phyloP scores from a whole-genome alignment of 2,888 invertebrate species.

The Mesorhabditis sp. region DNA sequence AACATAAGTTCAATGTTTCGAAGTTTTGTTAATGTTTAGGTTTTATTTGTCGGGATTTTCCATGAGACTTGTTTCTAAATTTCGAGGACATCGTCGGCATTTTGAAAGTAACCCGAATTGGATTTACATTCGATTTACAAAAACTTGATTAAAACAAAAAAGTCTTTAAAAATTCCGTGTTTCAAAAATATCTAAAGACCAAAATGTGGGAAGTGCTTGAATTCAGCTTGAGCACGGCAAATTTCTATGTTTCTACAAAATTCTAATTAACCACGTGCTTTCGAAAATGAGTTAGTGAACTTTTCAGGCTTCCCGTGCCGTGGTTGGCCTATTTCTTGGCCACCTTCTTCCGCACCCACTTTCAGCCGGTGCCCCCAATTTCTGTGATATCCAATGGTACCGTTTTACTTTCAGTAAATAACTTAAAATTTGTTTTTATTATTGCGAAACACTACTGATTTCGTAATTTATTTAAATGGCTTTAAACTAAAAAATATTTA shows the following conservation, averaged over 20 bases:
- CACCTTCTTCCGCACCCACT: slow-evolving; percentile 64
- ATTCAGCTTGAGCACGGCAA: background rate
- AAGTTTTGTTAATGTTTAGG: too few relatives aligned
- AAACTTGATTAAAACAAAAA: too few relatives aligned
- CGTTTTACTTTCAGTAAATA: slow-evolving; percentile 22
- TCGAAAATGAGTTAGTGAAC: slow-evolving; percentile 1
- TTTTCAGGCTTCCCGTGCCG: slow-evolving; percentile 76
- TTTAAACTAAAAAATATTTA: background rate
- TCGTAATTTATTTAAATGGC: background rate
- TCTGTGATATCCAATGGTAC: slow-evolving; percentile 36
- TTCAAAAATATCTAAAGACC: too few relatives aligned
- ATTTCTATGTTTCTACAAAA: background rate
- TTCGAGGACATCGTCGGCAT: too few relatives aligned
- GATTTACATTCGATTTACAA: too few relatives aligned
- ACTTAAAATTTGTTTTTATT: slow-evolving; percentile 19
- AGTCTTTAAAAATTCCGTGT: too few relatives aligned
- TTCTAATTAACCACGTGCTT: too few relatives aligned
- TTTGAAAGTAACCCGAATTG: too few relatives aligned
- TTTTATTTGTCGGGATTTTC: too few relatives aligned
- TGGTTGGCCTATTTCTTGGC: slow-evolving; percentile 88
- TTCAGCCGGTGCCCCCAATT: slow-evolving; percentile 30
- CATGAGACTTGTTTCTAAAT: too few relatives aligned
- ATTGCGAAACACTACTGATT: background rate
- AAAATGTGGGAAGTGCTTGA: too few relatives aligned
- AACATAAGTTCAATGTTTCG: too few relatives aligned